A percentile compares a stretch with the other conserved stretches of the same genome.
phyloP scores from a whole-genome alignment of 2,888 invertebrate species.

The Agrenia bidenticulata region DNA sequence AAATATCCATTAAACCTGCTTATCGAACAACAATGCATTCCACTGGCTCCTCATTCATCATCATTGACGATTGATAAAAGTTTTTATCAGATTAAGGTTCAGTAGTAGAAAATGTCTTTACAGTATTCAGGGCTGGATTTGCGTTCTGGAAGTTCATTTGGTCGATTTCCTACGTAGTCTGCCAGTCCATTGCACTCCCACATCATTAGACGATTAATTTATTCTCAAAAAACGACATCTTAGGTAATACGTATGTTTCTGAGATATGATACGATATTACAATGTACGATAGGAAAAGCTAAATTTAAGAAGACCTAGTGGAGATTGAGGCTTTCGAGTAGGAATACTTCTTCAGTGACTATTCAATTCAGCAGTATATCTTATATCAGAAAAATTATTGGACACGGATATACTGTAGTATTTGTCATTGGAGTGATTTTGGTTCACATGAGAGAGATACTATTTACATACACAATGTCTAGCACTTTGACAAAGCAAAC shows the following conservation, averaged over 20 bases:
- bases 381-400: too few species aligned
- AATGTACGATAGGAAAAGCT: conserved; percentile 9
- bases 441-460: too few species aligned
- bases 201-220: not conserved
- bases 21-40: too few species aligned
- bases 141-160: conserved; percentile 20
- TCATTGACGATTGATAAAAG: not conserved
- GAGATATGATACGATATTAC: conserved; percentile 15
- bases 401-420: too few species aligned
- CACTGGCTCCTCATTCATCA: not conserved
- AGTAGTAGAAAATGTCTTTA: conserved; percentile 21
- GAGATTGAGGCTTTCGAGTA: not conserved
- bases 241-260: conserved; percentile 14
- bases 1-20: too few species aligned
- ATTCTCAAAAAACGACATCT: conserved; percentile 2
- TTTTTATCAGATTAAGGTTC: not conserved
- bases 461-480: too few species aligned
- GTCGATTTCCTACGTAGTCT: conserved; percentile 14
- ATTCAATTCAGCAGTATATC: too few species aligned
- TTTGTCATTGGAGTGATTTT: too few species aligned
- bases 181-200: conserved; percentile 8
- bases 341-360: too few species aligned
- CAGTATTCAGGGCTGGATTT: conserved; percentile 19
- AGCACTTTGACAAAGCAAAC: too few species aligned
- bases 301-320: conserved; percentile 3